Evolutionary conservation across 2,113 vertebrate species (phyloP).

Genomic region (Sander vitreus): DNA sequence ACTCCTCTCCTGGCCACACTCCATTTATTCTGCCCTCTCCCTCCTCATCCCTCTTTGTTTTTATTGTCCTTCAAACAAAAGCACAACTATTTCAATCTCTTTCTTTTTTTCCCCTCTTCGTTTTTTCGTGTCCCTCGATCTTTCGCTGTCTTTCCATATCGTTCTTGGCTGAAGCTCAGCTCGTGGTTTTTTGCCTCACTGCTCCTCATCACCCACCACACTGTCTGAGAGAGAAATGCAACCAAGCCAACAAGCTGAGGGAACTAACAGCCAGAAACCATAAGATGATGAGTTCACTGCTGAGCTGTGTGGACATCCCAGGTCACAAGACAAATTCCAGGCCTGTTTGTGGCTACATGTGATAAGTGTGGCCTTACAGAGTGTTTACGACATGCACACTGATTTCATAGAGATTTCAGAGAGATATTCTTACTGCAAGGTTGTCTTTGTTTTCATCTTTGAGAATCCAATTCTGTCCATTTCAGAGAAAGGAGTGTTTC

Average conservation of each 20-base stretch:
- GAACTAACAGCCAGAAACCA: slow-evolving; percentile 59
- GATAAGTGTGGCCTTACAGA: slow-evolving; percentile 41
- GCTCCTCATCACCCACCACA: slow-evolving; percentile 54
- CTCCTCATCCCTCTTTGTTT: slow-evolving; percentile 32
- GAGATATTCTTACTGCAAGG: neutral
- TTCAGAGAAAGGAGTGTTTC: neutral
- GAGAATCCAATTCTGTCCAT: neutral
- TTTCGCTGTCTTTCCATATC: slow-evolving; percentile 22
- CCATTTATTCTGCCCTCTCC: slow-evolving; percentile 51
- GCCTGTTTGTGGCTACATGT: slow-evolving; percentile 53
- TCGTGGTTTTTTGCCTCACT: slow-evolving; percentile 49
- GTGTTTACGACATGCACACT: slow-evolving; percentile 9
- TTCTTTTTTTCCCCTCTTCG: neutral
- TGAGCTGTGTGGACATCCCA: slow-evolving; percentile 36
- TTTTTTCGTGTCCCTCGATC: neutral
- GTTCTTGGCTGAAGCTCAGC: slow-evolving; percentile 55
- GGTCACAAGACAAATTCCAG: slow-evolving; percentile 66
- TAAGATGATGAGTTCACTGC: slow-evolving; percentile 61
- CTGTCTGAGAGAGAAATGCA: slow-evolving; percentile 44
- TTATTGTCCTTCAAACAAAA: slow-evolving; percentile 53
- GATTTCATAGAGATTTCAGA: slow-evolving; percentile 19
- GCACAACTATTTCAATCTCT: slow-evolving; percentile 24
- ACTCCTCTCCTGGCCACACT: slow-evolving; percentile 42
- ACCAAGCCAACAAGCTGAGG: slow-evolving; percentile 53
- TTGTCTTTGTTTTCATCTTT: neutral